Evolutionary conservation across 64 coral and sea anemone species (phyloP).

Genomic region (Actinia tenebrosa): DNA sequence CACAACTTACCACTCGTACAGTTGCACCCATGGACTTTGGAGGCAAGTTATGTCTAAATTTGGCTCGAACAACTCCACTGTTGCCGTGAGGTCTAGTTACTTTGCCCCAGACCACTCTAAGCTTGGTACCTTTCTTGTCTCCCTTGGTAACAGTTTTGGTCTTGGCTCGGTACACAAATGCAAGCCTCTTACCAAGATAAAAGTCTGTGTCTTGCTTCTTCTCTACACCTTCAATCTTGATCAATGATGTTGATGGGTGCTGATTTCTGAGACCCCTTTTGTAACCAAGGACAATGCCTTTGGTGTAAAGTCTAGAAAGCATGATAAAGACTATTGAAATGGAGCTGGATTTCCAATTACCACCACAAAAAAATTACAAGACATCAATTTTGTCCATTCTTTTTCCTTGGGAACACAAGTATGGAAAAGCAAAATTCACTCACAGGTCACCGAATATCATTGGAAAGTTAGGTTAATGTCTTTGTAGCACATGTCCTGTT

Average conservation of each 20-base stretch:
- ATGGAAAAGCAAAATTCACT: too few relatives aligned
- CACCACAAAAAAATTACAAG: too few relatives aligned
- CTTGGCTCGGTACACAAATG: constrained; percentile 92
- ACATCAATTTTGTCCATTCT: too few relatives aligned
- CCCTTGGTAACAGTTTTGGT: constrained; percentile 82
- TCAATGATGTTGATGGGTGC: constrained; percentile 83
- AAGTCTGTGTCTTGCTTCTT: constrained; percentile 83
- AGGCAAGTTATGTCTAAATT: constrained; percentile 95
- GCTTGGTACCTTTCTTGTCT: constrained; percentile 75
- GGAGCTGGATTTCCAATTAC: background rate
- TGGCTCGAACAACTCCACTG: constrained; percentile 97
- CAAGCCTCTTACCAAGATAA: constrained; percentile 91
- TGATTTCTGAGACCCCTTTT: constrained; percentile 89
- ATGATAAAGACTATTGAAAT: too few relatives aligned
- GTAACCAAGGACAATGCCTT: constrained; percentile 97
- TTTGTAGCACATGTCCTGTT: too few relatives aligned
- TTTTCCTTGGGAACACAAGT: too few relatives aligned
- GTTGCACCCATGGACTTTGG: constrained; percentile 90
- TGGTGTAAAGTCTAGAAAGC: constrained; percentile 71
- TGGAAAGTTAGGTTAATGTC: too few relatives aligned
- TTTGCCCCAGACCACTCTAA: constrained; percentile 94
- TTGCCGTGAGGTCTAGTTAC: constrained; percentile 90
- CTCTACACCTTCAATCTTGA: constrained; percentile 90
- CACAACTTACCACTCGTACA: constrained; percentile 83
- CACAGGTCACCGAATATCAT: too few relatives aligned